These are phyloP conservation scores for Stegodyphus mimosarum DNA, from an alignment of 1,140 invertebrate species.

Conservation along the genomic window DNA sequence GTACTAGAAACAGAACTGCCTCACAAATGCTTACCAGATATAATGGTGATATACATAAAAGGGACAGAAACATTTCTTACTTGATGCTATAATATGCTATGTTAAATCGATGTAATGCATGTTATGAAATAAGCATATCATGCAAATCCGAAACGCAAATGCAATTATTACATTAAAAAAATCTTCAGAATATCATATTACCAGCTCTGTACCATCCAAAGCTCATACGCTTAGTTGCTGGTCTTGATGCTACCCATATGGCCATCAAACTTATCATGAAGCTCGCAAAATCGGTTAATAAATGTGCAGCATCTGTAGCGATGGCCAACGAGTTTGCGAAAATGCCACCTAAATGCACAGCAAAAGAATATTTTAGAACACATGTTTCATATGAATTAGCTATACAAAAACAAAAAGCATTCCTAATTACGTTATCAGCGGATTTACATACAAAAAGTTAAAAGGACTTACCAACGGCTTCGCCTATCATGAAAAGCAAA, in stretches of 20 bases:
- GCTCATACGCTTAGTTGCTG: constrained; percentile 82
- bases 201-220: constrained; percentile 88
- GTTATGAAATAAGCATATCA: too few relatives aligned
- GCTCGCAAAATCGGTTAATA: constrained; percentile 95
- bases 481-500: constrained; percentile 93
- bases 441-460: too few relatives aligned
- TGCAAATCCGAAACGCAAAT: neutral
- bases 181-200: neutral
- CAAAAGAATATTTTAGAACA: too few relatives aligned
- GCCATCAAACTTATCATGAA: constrained; percentile 98
- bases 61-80: too few relatives aligned
- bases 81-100: too few relatives aligned
- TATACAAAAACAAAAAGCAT: too few relatives aligned
- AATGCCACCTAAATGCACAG: constrained; percentile 78
- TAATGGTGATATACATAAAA: too few relatives aligned
- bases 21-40: too few relatives aligned
- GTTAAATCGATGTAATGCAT: too few relatives aligned
- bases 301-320: constrained; percentile 95
- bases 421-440: too few relatives aligned
- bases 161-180: neutral
- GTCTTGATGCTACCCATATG: constrained; percentile 88
- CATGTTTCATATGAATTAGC: too few relatives aligned
- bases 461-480: constrained; percentile 73
- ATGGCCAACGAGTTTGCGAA: constrained; percentile 94
- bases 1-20: too few relatives aligned